Conservation (phyloP, 2,797 vertebrate species). For the Oreonectes daqikongensis region DNA sequence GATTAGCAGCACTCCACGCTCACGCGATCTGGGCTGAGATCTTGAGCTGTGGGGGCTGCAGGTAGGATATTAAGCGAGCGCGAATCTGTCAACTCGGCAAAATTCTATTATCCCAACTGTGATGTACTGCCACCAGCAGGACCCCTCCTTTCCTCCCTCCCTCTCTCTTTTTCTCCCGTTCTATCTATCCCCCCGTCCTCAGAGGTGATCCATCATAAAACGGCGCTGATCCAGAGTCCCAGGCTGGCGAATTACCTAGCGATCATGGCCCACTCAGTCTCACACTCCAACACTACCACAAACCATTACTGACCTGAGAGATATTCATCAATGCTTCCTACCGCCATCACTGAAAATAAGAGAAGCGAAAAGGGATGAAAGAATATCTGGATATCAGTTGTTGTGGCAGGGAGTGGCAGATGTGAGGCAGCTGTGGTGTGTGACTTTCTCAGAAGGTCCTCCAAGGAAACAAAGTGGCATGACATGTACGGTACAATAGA, state of each 20-base stretch:
- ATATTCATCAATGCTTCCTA: constrained; percentile 59
- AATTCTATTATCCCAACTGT: constrained; percentile 72
- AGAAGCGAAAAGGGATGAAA: neutral
- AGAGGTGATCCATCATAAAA: constrained; percentile 52
- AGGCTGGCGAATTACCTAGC: constrained; percentile 46
- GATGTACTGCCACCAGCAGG: constrained; percentile 67
- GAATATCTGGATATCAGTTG: neutral
- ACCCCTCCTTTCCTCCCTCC: constrained; percentile 33
- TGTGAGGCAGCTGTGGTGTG: constrained; percentile 23
- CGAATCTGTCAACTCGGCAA: constrained; percentile 66
- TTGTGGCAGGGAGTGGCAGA: constrained; percentile 33
- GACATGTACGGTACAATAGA: constrained; percentile 12
- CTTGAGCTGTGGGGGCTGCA: constrained; percentile 15
- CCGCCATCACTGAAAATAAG: constrained; percentile 8
- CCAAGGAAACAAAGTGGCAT: constrained; percentile 17
- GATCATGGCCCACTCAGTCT: constrained; percentile 30
- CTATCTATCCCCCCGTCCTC: constrained; percentile 35
- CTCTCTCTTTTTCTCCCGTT: constrained; percentile 8
- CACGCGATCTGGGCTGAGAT: constrained; percentile 35
- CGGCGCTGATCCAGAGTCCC: constrained; percentile 39
- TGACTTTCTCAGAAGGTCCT: constrained; percentile 26
- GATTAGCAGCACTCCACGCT: constrained; percentile 27
- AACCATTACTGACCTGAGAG: constrained; percentile 56
- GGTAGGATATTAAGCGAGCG: constrained; percentile 57
- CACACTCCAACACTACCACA: constrained; percentile 14